Percentiles rank a stretch among this genome's conserved stretches.
Conservation (phyloP, 1,140 invertebrate genomes). For the Ceratosolen solmsi region DNA sequence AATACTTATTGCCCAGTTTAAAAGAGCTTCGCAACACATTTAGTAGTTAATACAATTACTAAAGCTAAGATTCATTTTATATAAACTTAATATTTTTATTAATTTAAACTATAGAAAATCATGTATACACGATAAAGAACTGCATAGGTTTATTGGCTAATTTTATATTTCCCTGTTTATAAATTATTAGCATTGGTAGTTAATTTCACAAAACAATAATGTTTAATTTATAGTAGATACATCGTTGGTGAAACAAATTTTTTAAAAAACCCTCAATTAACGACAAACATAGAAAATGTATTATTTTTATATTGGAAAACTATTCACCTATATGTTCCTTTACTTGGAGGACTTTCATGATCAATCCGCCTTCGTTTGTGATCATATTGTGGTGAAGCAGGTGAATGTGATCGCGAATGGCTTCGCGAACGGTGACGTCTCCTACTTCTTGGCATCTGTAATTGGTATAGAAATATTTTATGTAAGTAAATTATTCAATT, state of each 20-base stretch:
- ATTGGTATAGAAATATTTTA: no score
- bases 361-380: constrained; percentile 76
- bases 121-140: no score
- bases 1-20: no score
- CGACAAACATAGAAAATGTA: no score
- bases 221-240: no score
- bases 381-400: constrained; percentile 71
- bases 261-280: neutral
- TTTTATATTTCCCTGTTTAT: no score
- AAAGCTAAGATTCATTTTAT: no score
- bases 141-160: no score
- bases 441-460: constrained; percentile 85
- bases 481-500: neutral
- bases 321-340: constrained; percentile 74
- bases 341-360: constrained; percentile 73
- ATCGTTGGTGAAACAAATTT: constrained; percentile 33
- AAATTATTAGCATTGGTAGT: neutral
- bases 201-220: neutral
- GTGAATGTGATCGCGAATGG: constrained; percentile 76
- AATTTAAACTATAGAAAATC: no score
- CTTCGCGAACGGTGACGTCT: constrained; percentile 83
- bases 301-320: neutral
- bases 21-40: no score
- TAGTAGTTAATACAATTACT: no score
- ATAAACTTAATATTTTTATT: no score